These are phyloP conservation scores for Chaenocephalus aceratus DNA, from an alignment of 2,113 vertebrate genomes.

Conservation along the genomic window DNA sequence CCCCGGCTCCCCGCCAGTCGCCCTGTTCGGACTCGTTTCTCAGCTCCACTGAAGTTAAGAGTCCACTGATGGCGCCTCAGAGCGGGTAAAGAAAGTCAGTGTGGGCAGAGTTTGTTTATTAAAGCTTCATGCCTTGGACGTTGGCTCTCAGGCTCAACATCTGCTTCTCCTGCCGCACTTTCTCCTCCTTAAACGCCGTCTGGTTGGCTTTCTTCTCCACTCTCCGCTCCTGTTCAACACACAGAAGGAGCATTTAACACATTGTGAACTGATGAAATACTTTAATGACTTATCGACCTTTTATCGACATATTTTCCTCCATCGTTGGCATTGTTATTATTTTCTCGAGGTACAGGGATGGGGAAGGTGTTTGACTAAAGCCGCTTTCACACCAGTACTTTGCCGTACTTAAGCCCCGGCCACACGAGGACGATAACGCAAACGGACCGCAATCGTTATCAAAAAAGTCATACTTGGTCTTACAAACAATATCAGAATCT, in stretches of 20 bases:
- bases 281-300: not conserved
- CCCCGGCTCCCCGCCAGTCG: not conserved
- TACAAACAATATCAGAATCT: no score
- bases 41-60: not conserved
- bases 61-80: not conserved
- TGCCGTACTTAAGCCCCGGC: no score
- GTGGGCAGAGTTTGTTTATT: slow-evolving; percentile 26
- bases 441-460: no score
- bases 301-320: not conserved
- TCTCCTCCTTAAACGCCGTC: slow-evolving; percentile 92
- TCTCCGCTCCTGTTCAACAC: slow-evolving; percentile 87
- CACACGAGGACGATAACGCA: no score
- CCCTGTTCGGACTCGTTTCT: not conserved
- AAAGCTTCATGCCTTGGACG: slow-evolving; percentile 91
- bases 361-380: no score
- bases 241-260: not conserved
- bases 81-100: slow-evolving; percentile 19
- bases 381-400: no score
- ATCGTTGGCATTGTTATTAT: not conserved
- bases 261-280: not conserved
- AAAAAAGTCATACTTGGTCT: no score
- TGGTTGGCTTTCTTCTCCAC: slow-evolving; percentile 95
- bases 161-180: slow-evolving; percentile 92
- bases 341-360: no score
- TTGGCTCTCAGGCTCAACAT: slow-evolving; percentile 89